A percentile compares a stretch with the other conserved stretches of the same genome.
Evolutionary conservation across 1,140 invertebrate genomes (phyloP).

Genomic region (Belonocnema kinseyi): DNA sequence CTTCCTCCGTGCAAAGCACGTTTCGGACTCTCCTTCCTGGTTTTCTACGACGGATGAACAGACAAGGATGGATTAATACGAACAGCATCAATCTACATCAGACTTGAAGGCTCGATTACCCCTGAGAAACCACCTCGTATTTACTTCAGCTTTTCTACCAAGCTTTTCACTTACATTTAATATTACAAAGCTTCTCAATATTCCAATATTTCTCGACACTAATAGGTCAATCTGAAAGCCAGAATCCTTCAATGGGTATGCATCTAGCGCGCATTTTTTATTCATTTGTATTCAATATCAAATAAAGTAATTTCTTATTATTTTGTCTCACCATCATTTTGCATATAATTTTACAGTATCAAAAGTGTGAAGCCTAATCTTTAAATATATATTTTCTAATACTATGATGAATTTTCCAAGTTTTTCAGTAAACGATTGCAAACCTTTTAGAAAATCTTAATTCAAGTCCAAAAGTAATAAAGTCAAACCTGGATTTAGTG

Average conservation of each 20-base stretch:
- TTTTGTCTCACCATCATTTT: too few relatives aligned
- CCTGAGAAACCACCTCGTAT: constrained; percentile 30
- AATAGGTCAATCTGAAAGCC: not conserved
- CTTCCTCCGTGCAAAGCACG: constrained; percentile 2
- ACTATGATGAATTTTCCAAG: too few relatives aligned
- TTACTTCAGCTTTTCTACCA: constrained; percentile 22
- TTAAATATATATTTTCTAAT: too few relatives aligned
- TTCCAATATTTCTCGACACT: constrained; percentile 16
- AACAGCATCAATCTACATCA: constrained; percentile 33
- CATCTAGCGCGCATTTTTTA: too few relatives aligned
- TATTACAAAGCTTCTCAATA: constrained; percentile 7
- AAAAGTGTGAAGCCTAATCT: too few relatives aligned
- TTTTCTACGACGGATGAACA: not conserved
- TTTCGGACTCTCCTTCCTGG: constrained; percentile 1
- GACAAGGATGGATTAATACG: constrained; percentile 33
- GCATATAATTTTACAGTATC: too few relatives aligned
- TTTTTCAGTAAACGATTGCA: too few relatives aligned
- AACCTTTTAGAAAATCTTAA: too few relatives aligned
- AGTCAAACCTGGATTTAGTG: too few relatives aligned
- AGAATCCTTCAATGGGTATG: not conserved
- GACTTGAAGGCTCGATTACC: constrained; percentile 28
- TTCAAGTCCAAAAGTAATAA: too few relatives aligned
- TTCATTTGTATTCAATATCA: too few relatives aligned
- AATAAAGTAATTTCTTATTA: too few relatives aligned
- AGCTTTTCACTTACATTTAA: constrained; percentile 23